Percentiles rank a stretch among this genome's conserved stretches.
These are phyloP conservation scores for Megaceryle alcyon DNA, from an alignment of 2,797 vertebrate genomes.

Conservation along the genomic window DNA sequence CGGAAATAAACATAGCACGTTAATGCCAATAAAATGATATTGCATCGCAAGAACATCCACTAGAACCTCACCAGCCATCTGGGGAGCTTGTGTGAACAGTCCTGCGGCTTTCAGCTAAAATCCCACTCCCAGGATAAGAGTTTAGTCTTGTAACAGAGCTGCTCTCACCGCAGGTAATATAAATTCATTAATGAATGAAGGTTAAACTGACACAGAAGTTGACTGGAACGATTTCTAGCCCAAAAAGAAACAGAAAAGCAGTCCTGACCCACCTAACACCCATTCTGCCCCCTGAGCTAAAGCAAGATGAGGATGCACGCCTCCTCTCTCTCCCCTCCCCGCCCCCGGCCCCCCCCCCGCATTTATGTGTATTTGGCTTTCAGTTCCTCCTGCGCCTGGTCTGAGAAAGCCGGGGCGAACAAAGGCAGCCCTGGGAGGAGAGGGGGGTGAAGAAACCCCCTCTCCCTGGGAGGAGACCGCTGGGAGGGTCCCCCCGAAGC, in stretches of 20 bases:
- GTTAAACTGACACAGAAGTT: background rate
- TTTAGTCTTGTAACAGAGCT: background rate
- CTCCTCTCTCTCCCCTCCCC: background rate
- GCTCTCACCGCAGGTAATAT: rapidly evolving
- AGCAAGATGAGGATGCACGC: rapidly evolving
- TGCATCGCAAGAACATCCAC: background rate
- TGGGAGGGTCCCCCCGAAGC: background rate
- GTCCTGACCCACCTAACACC: background rate
- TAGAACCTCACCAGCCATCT: background rate
- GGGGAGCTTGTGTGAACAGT: background rate
- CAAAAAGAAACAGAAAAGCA: background rate
- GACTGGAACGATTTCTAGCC: background rate
- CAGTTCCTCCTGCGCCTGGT: background rate
- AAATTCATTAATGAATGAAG: background rate
- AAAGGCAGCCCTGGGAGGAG: background rate
- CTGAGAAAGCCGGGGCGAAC: background rate
- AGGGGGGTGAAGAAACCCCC: background rate
- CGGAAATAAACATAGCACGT: background rate
- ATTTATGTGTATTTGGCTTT: background rate
- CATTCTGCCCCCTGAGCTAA: background rate
- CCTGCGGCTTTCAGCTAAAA: background rate
- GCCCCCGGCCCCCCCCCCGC: background rate
- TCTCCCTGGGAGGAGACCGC: background rate
- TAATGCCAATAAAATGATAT: background rate
- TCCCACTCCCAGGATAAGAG: background rate